Conservation (phyloP, 2,797 vertebrate genomes). For the Cuniculus paca region DNA sequence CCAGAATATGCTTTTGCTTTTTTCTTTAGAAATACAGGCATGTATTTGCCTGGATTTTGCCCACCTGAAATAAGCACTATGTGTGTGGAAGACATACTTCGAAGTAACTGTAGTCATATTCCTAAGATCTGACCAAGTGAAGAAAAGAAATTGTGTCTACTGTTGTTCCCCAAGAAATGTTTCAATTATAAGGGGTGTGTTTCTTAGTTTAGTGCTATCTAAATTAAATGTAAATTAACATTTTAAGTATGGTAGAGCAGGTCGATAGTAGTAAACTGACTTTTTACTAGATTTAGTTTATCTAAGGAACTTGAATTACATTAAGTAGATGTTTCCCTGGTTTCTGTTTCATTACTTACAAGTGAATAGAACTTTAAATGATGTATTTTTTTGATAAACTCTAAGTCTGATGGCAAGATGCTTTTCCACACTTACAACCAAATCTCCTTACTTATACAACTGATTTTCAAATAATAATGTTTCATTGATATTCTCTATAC, state of each 20-base stretch:
- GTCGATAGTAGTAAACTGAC: not conserved
- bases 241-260: not conserved
- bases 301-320: not conserved
- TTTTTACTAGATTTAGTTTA: not conserved
- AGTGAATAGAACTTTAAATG: not conserved
- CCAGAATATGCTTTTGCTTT: not conserved
- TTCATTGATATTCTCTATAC: not conserved
- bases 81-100: not conserved
- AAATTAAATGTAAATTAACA: not conserved
- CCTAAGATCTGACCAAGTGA: not conserved
- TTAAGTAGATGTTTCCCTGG: not conserved
- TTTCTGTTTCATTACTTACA: not conserved
- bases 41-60: not conserved
- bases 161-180: not conserved
- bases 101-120: not conserved
- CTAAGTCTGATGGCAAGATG: not conserved
- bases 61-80: not conserved
- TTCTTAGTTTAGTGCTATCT: not conserved
- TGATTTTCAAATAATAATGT: not conserved
- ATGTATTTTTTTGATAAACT: not conserved
- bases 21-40: not conserved
- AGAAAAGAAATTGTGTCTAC: not conserved
- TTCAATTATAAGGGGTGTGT: not conserved
- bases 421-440: not conserved
- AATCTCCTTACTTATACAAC: not conserved